Conservation (phyloP, 2,888 invertebrate species). For the Heliconius ethilla region DNA sequence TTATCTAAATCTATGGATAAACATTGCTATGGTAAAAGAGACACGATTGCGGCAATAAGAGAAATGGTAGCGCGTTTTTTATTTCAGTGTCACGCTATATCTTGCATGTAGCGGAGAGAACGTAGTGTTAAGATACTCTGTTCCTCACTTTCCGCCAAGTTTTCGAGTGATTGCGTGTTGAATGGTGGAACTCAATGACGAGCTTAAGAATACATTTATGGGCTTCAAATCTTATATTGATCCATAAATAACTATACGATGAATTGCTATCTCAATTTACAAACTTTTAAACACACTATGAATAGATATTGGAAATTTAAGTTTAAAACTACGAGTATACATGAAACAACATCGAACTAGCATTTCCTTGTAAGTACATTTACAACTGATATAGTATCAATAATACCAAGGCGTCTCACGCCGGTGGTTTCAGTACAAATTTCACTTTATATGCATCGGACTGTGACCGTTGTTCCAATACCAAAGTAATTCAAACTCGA, state of each 20-base stretch:
- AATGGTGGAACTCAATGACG: no score
- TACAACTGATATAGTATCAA: conserved; percentile 5
- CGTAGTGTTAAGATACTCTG: no score
- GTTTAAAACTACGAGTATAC: not conserved
- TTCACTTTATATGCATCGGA: conserved; percentile 41
- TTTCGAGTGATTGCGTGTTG: no score
- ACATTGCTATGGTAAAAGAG: not conserved
- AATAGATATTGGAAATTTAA: not conserved
- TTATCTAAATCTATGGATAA: not conserved
- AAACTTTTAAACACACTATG: not conserved
- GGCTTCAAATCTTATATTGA: not conserved
- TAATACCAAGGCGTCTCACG: not conserved
- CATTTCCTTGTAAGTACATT: not conserved
- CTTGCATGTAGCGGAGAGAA: no score
- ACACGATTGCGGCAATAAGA: not conserved
- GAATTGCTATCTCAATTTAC: not conserved
- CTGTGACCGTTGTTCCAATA: conserved; percentile 18
- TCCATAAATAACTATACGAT: not conserved
- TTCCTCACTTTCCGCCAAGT: no score
- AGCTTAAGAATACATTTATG: no score
- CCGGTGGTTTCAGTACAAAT: conserved; percentile 31
- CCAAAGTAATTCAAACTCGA: conserved; percentile 32
- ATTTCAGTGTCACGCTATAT: not conserved
- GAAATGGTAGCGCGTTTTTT: no score
- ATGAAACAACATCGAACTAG: not conserved